Base-by-base conservation (phyloP, 64 coral and sea anemone genomes). In the Pachyseris speciosa region DNA sequence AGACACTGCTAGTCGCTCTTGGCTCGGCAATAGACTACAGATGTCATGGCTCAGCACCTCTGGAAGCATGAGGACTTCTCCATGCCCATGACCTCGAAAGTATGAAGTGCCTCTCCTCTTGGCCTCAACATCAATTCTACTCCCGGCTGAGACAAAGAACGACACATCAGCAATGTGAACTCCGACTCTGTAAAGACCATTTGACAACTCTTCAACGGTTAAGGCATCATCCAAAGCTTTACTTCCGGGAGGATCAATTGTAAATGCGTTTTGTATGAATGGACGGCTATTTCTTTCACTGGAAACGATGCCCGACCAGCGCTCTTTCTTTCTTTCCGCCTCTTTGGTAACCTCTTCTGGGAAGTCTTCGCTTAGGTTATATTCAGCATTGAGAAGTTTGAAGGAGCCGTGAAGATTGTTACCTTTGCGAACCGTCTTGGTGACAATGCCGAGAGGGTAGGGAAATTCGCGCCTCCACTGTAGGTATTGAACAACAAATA, bases 121-220 rank as follows among this genome's bases (percentile, higher is more conserved):
- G 25, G 94, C 94, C 26, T 96, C 94, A 0, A 51, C 41, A 41
- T 96, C 94, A 19, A 96, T 26, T 10, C 22, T 60, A 24, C 75
- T 87, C 6, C 55, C 67, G 13, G 43, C 83, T 42, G 7, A 24
- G 5, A 96, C 94, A 53, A 92, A 96, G 26, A 69, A 96, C 20
- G 94, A 88, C 28, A 96, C 94, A 19, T 96, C 94, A 74, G 94
- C 68, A 81, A 96, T 92, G 33, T 96, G 94, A 28, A 96, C 53
- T 45, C 83, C 81, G 37, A 96, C 66, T 52, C 72, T 37, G 24
- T 64, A 80, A 29, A 47, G 47, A 30, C 85, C 67, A 24, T 92
- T 24, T 6, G 50, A 10, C n/a, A 92, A 1, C 5, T 61, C 2
- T 9, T 85, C 71, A 6, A 83, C 4, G 0, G 88, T 74, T 39